Evolutionary conservation across 64 coral and sea anemone genomes (phyloP).

Genomic region (Montipora sp.): DNA sequence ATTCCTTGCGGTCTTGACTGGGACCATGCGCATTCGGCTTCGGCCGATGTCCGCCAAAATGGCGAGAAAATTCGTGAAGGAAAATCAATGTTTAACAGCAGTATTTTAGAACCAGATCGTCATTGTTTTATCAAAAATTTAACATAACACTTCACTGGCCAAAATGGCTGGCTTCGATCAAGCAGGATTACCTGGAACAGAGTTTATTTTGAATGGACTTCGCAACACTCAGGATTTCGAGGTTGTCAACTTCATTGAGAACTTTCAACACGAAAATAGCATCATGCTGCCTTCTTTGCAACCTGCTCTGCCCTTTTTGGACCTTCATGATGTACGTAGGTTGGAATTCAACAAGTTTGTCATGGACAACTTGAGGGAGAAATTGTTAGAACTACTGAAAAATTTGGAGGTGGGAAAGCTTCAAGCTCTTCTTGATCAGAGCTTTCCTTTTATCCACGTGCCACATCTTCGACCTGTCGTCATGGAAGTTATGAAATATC

Average conservation of each 20-base stretch:
- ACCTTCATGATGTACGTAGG: slow-evolving; percentile 88
- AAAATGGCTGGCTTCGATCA: slow-evolving; percentile 98
- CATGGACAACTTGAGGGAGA: slow-evolving; percentile 95
- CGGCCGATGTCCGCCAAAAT: slow-evolving; percentile 99
- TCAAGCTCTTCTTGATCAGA: slow-evolving; percentile 78
- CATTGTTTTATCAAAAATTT: not conserved
- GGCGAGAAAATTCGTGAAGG: slow-evolving; percentile 70
- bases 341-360: slow-evolving; percentile 92
- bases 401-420: slow-evolving; percentile 75
- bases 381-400: slow-evolving; percentile 85
- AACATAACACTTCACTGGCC: slow-evolving; percentile 30
- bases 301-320: slow-evolving; percentile 93
- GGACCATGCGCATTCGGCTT: slow-evolving; percentile 99
- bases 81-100: slow-evolving; percentile 54
- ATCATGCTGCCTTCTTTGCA: slow-evolving; percentile 94
- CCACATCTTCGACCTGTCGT: slow-evolving; percentile 88
- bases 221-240: slow-evolving; percentile 68
- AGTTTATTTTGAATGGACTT: slow-evolving; percentile 86
- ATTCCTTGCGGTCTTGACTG: slow-evolving; percentile 65
- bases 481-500: slow-evolving; percentile 88
- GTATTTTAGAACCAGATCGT: not conserved
- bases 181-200: slow-evolving; percentile 91
- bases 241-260: slow-evolving; percentile 80
- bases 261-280: slow-evolving; percentile 98
- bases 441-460: slow-evolving; percentile 92